Percentiles rank a stretch among this genome's conserved stretches.
Conservation (phyloP, 2,888 invertebrate genomes). For the Hoplodrina ambigua region DNA sequence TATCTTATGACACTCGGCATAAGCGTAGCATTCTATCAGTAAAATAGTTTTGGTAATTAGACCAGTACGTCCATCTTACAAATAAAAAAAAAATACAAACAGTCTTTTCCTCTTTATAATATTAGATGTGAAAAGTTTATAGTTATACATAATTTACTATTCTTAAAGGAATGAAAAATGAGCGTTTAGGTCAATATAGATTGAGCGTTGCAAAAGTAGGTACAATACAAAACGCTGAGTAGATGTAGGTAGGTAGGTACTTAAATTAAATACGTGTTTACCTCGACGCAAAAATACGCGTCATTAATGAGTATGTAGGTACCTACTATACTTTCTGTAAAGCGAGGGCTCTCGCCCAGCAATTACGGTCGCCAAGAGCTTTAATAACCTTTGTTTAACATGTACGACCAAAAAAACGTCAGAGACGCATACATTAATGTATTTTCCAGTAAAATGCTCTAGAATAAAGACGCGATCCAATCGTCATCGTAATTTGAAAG, state of each 20-base stretch:
- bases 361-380: conserved; percentile 53
- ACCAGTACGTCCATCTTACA: too few species aligned
- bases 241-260: not conserved
- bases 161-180: too few species aligned
- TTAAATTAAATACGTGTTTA: conserved; percentile 34
- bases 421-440: conserved; percentile 54
- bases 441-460: conserved; percentile 44
- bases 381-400: conserved; percentile 55
- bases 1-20: too few species aligned
- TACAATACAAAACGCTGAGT: not conserved
- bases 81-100: too few species aligned
- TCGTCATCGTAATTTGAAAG: conserved; percentile 69
- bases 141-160: too few species aligned
- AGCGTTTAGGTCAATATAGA: too few species aligned
- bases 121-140: too few species aligned
- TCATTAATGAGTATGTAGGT: conserved; percentile 42
- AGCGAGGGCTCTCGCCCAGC: conserved; percentile 29
- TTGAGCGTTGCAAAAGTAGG: too few species aligned
- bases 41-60: too few species aligned
- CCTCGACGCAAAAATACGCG: conserved; percentile 9
- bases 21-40: too few species aligned
- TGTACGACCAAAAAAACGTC: conserved; percentile 46
- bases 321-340: conserved; percentile 26
- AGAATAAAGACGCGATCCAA: conserved; percentile 44
- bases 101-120: too few species aligned